Conservation (phyloP, 2,797 vertebrate genomes). For the Odontamblyopus rebecca region DNA sequence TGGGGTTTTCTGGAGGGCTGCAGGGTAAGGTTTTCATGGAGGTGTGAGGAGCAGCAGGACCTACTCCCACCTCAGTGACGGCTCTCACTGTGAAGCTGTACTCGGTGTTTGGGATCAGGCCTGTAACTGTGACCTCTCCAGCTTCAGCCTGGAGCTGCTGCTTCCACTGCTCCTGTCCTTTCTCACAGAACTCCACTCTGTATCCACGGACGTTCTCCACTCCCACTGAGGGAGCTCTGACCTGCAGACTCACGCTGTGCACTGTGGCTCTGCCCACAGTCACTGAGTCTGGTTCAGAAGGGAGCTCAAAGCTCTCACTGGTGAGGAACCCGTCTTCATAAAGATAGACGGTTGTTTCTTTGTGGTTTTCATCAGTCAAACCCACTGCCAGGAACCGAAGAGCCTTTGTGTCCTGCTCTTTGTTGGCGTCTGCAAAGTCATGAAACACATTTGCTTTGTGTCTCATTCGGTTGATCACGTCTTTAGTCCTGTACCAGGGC, state of each 20-base stretch:
- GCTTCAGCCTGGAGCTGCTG: slow-evolving; percentile 12
- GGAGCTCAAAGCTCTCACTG: neutral
- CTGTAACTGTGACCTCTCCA: slow-evolving; percentile 32
- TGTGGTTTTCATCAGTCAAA: neutral
- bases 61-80: slow-evolving; percentile 40
- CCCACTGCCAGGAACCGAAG: slow-evolving; percentile 28
- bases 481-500: neutral
- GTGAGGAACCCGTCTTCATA: neutral
- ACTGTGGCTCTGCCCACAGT: neutral
- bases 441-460: neutral
- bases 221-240: neutral
- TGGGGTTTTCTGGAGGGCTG: slow-evolving; percentile 4
- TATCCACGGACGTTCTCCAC: neutral
- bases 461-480: neutral
- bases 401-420: slow-evolving; percentile 9
- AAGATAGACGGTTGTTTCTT: neutral
- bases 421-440: neutral
- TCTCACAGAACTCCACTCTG: slow-evolving; percentile 1
- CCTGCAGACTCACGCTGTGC: neutral
- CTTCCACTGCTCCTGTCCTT: slow-evolving; percentile 13
- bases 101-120: slow-evolving; percentile 30
- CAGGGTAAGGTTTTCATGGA: slow-evolving; percentile 27
- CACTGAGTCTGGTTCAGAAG: neutral
- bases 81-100: slow-evolving; percentile 36
- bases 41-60: slow-evolving; percentile 17